Base-by-base conservation (phyloP, 2,888 invertebrate genomes). In the Arctia plantaginis region DNA sequence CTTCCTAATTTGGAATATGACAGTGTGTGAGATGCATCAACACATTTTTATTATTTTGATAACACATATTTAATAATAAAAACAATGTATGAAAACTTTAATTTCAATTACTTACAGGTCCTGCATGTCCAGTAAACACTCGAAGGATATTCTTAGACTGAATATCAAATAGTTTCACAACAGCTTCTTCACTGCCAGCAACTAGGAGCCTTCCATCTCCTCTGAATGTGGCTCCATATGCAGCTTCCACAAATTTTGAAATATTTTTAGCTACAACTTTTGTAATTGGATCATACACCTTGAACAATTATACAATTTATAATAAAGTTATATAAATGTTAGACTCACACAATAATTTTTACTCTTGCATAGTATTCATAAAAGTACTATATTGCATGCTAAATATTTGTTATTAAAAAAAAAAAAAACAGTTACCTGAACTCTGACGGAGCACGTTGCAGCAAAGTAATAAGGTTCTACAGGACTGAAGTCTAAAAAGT, bases 391-490 rank as follows among this genome's bases (percentile, higher is more conserved):
- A n/a, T n/a, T n/a, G n/a, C n/a, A n/a, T n/a, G n/a, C n/a, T n/a
- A n/a, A n/a, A n/a, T n/a, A n/a, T n/a, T n/a, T n/a, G n/a, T n/a
- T n/a, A n/a, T n/a, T 12, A 41, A 12, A 41, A 12, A 41, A 6
- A 41, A 6, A 55, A 55, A 55, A 55, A n/a, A n/a, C n/a, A n/a
- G 23, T 23, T 55, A 96, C 96, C 95, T 97, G 97, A 82, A 99
- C 98, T 89, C 98, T 96, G 1, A 98, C 98, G 0, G 99, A 99
- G 90, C 98, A 98, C 72, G 99, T 99, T 30, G 99, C 98, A 13
- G 99, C 99, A 95, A 99, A 98, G 90, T 98, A 97, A 94, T 98
- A 97, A 0, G 99, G 99, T 88, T 98, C 98, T 18, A 97, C 96
- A 0, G 98, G 98, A 78, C 98, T 98, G 89, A 99, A 98, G 90